These are phyloP conservation scores for Ennomos erosarius DNA, from an alignment of 2,888 invertebrate species.

Conservation along the genomic window DNA sequence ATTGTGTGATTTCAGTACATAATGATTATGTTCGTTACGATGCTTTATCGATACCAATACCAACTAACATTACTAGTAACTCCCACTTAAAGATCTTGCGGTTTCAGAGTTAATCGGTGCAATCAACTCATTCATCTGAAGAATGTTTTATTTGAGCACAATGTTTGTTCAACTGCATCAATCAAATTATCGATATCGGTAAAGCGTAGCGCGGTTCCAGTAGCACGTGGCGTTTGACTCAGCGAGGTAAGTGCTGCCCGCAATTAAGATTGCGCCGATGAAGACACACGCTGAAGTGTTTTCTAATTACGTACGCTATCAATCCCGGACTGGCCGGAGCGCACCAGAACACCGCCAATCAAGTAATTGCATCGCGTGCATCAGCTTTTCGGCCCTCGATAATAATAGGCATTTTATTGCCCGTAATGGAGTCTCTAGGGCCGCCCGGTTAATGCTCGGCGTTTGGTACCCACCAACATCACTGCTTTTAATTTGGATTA, in stretches of 20 bases:
- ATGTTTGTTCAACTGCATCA: slow-evolving; percentile 49
- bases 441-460: slow-evolving; percentile 72
- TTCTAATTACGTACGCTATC: slow-evolving; percentile 84
- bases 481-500: slow-evolving; percentile 80
- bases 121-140: slow-evolving; percentile 12
- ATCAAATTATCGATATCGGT: slow-evolving; percentile 52
- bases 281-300: slow-evolving; percentile 84
- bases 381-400: slow-evolving; percentile 84
- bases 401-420: slow-evolving; percentile 85
- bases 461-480: slow-evolving; percentile 68
- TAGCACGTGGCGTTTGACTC: slow-evolving; percentile 79
- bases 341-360: slow-evolving; percentile 83
- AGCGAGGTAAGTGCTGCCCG: slow-evolving; percentile 80
- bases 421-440: slow-evolving; percentile 85
- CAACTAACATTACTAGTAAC: background rate
- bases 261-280: slow-evolving; percentile 82
- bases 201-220: slow-evolving; percentile 44
- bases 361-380: slow-evolving; percentile 86
- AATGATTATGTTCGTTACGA: background rate
- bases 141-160: slow-evolving; percentile 22
- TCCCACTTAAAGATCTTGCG: background rate
- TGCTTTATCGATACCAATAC: background rate
- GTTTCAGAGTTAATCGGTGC: background rate
- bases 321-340: slow-evolving; percentile 76
- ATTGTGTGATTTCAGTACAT: background rate